Base-by-base conservation (phyloP, 1,140 invertebrate genomes). In the Leptestheria dahalacensis region DNA sequence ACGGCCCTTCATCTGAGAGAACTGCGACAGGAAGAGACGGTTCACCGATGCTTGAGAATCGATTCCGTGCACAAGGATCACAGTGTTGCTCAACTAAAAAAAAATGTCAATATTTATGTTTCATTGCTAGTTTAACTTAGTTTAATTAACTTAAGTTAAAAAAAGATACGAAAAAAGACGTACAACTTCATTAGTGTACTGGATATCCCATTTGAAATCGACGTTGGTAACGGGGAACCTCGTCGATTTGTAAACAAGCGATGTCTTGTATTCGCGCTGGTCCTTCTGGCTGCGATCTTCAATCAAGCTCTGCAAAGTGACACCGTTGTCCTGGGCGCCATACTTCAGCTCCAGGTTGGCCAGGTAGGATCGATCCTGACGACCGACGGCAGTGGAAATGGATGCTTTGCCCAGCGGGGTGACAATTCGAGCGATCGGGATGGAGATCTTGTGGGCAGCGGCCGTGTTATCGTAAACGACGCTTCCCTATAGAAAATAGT, bases 51-150 rank as follows among this genome's bases (percentile, higher is more conserved):
- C 78, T 11, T 76, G 75, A 6, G 78, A 71, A 68, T 84, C 81
- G 0, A 72, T 66, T 9, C 82, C 82, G 65, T 84, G 81, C 21
- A 77, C 70, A 3, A 85, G 62, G 12, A 77, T 70, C 1, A 84
- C 64, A 48, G 75, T 71, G 41, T 77, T 79, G 46, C 77, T 73
- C 29, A 70, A 59, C 73, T 21, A 20, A 9, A 50, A 21, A 25
- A 49, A 47, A 28, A 54, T 26, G 18, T 1, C 9, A 26, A 18
- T 23, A 52, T 41, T 9, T 9, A 41, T 20, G 20, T 52, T 52
- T 0, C 29, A 51, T 57, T 48, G 4, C 18, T 20, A 51, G 2
- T 18, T 48, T 12, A 57, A 53, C 18, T 24, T 23, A 20, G 20
- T 20, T 51, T 20, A 12, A 18, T 21, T n/a, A 51, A 48, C 18